Percentiles rank a stretch among this genome's conserved stretches.
phyloP scores from a whole-genome alignment of 2,113 vertebrate genomes.

The Eolophus roseicapilla region DNA sequence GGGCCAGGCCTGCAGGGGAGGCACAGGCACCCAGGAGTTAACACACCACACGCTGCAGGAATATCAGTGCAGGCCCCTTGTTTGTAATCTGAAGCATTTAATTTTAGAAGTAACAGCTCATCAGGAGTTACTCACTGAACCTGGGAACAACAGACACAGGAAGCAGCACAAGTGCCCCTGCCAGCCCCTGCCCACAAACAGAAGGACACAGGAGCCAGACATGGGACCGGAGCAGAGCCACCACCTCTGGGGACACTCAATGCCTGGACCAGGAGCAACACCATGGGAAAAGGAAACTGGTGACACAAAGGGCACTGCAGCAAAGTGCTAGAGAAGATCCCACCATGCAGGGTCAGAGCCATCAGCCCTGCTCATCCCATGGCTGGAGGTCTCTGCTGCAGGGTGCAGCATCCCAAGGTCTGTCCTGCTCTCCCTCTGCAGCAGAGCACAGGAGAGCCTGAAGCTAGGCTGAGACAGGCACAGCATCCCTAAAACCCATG shows the following conservation, averaged over 20 bases:
- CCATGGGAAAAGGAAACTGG: accelerated
- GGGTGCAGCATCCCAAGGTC: not conserved
- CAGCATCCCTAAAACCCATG: not conserved
- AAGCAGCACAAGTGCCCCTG: not conserved
- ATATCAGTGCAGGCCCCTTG: not conserved
- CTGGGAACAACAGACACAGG: not conserved
- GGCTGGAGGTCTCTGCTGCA: not conserved
- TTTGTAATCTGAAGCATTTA: not conserved
- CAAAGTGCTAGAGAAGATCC: not conserved
- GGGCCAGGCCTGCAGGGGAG: not conserved
- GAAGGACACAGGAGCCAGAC: not conserved
- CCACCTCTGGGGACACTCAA: not conserved
- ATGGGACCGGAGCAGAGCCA: not conserved
- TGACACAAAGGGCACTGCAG: accelerated
- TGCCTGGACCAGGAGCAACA: not conserved
- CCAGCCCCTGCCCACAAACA: not conserved
- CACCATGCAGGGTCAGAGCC: accelerated
- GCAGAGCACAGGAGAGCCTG: not conserved
- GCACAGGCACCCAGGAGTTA: not conserved
- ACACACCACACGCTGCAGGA: not conserved
- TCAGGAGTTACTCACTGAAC: not conserved
- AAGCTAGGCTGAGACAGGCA: not conserved
- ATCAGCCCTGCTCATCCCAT: not conserved
- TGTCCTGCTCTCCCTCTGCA: not conserved
- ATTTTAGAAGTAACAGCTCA: conserved; percentile 30